Conservation (phyloP, 2,888 invertebrate genomes). For the Caenorhabditis afra region DNA sequence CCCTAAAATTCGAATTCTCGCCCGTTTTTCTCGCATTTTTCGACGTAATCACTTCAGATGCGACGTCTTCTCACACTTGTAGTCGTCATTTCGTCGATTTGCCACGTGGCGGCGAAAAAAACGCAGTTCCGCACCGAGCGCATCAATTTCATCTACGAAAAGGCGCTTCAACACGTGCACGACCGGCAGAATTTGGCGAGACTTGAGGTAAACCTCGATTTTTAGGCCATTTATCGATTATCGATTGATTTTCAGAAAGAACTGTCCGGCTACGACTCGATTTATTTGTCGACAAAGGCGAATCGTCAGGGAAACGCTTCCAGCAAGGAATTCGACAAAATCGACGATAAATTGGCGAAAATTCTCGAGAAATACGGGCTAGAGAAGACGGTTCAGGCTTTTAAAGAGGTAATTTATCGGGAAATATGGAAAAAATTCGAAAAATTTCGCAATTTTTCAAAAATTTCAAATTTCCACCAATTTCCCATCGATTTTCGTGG, state of each 20-base stretch:
- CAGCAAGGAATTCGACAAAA: conserved; percentile 58
- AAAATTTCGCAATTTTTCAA: not conserved
- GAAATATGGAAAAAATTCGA: not conserved
- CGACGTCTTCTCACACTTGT: conserved; percentile 23
- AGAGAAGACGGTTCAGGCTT: conserved; percentile 71
- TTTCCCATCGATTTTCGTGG: not conserved
- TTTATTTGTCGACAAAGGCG: conserved; percentile 72
- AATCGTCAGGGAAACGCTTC: conserved; percentile 53
- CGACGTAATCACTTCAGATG: conserved; percentile 9
- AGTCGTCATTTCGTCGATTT: not conserved
- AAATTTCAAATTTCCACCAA: not conserved
- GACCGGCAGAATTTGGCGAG: conserved; percentile 65
- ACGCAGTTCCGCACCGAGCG: conserved; percentile 72
- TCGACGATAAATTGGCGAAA: conserved; percentile 72
- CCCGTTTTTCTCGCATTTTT: not conserved
- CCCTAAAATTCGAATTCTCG: not conserved
- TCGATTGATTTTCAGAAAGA: conserved; percentile 69
- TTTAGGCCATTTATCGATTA: conserved; percentile 5
- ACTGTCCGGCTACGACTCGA: conserved; percentile 70
- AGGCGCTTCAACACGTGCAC: conserved; percentile 70
- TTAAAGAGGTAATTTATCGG: conserved; percentile 68
- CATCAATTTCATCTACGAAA: conserved; percentile 77
- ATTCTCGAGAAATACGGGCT: conserved; percentile 75
- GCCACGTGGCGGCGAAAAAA: conserved; percentile 6
- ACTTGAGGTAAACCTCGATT: conserved; percentile 53